Evolutionary conservation across 2,113 vertebrate species (phyloP), one percentile per base, ranked within the genome.

Genomic region (Tragelaphus strepsiceros): DNA sequence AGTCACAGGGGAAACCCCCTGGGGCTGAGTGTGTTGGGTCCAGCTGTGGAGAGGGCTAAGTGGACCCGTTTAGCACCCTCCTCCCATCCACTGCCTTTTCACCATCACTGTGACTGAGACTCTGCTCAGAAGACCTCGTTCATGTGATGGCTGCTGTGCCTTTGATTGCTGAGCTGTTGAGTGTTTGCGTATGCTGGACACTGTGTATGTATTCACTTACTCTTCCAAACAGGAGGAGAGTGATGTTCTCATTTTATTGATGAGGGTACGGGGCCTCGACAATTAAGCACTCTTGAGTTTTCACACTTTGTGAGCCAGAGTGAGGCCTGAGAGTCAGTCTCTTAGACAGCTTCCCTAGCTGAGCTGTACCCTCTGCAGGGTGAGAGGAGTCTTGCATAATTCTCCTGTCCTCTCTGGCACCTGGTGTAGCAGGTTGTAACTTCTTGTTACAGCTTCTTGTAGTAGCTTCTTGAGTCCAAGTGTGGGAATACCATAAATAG

Each of bases 61-160:
- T 0, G 19, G 46, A 22, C 35, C 83, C 46, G 11, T 19, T 13
- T 7, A 7, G 7, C n/a, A 24, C 35, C 19, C 54, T 56, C 49
- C 10, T 78, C 6, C 11, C 11, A 0, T 39, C 24, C 35, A 19
- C 51, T 0, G 1, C 28, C 87, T 59, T 91, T 56, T 67, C 32
- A 7, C 19, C 0, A 5, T 54, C 32, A 1, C 4, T 1, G 22
- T 7, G 17, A 53, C 6, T 10, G 19, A 67, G 51, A n/a, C 35
- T 59, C 51, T 28, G 4, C 14, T n/a, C 16, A 39, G 58, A 35
- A 71, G 39, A 10, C 6, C 54, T 21, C 39, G 26, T 54, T 83
- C 24, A 3, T n/a, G 49, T 4, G 61, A 13, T 61, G 54, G 35
- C 87, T 30, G 28, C 28, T 4, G 5, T 22, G 26, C 11, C 49